Base-by-base conservation (phyloP, 2,888 invertebrate genomes). In the Athalia cordata region DNA sequence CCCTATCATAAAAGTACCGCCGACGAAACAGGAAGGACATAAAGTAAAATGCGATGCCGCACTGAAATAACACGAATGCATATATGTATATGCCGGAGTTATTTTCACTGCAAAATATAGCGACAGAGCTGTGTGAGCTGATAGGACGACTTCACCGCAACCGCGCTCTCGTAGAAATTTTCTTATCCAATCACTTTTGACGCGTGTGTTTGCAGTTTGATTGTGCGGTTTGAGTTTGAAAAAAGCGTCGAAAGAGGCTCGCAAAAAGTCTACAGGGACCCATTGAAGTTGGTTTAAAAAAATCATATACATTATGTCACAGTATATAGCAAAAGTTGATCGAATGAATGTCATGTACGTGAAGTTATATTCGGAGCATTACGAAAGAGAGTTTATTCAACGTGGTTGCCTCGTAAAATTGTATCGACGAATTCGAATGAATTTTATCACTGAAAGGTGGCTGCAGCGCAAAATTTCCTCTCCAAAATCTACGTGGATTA, bases 401-500 rank as follows among this genome's bases (percentile, higher is more conserved):
- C 47, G n/a, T 72, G 13, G 47, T 72, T 72, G 13, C 15, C 52
- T 59, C 8, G 6, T 13, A 57, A 59, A 47, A 55, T 68, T 52
- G 49, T 50, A 43, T n/a, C 15, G 11, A 68, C 29, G 29, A 72
- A 59, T 57, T 72, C 4, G 7, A 45, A 11, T 66, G n/a, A 49
- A 66, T 47, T 66, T 13, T 8, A 49, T 8, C 49, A 43, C 43
- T 66, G 49, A 66, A 11, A 11, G 29, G 2, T 29, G 29, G 29
- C 29, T 29, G 29, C 29, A 66, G 47, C 29, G 43, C 5, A 43
- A 66, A n/a, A 66, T 64, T 64, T 9, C 47, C 5, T 59, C 47
- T 57, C n/a, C 29, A 8, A 9, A 59, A 72, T 72, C 59, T 47
- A 52, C 45, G 70, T 59, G 47, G 70, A 72, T 72, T 72, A 70